These are phyloP conservation scores for Azemiops feae DNA, from an alignment of 2,113 vertebrate species.

Conservation along the genomic window DNA sequence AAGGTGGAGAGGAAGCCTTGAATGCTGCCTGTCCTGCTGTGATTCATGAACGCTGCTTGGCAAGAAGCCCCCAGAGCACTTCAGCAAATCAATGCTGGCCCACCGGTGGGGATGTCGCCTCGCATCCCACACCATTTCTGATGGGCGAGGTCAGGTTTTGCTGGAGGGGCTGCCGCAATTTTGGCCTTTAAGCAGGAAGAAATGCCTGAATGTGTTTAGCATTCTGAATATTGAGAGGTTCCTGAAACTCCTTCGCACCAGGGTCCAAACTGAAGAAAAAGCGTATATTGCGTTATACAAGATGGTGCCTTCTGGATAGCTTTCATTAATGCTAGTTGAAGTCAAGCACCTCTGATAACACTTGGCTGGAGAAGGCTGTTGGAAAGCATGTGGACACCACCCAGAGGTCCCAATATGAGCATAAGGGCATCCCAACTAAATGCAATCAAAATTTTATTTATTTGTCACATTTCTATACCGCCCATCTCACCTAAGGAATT, in stretches of 20 bases:
- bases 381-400: background rate
- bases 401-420: background rate
- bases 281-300: background rate
- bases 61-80: background rate
- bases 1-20: background rate
- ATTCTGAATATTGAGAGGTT: background rate
- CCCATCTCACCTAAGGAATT: too few species aligned
- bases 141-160: fast-evolving
- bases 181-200: background rate
- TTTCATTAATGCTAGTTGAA: background rate
- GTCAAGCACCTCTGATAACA: background rate
- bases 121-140: background rate
- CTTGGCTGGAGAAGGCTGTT: background rate
- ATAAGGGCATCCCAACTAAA: background rate
- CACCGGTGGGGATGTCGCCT: background rate
- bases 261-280: background rate
- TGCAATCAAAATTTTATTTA: background rate
- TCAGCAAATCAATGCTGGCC: slow-evolving; percentile 10
- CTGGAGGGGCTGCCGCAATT: background rate
- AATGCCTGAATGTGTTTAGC: background rate
- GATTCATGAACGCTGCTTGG: background rate
- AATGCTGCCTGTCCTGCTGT: background rate
- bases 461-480: too few species aligned
- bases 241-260: background rate
- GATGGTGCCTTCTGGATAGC: background rate